Evolutionary conservation across 2,888 invertebrate genomes (phyloP), one percentile per base, ranked within the genome.

Genomic region (Drosophila rellima): DNA sequence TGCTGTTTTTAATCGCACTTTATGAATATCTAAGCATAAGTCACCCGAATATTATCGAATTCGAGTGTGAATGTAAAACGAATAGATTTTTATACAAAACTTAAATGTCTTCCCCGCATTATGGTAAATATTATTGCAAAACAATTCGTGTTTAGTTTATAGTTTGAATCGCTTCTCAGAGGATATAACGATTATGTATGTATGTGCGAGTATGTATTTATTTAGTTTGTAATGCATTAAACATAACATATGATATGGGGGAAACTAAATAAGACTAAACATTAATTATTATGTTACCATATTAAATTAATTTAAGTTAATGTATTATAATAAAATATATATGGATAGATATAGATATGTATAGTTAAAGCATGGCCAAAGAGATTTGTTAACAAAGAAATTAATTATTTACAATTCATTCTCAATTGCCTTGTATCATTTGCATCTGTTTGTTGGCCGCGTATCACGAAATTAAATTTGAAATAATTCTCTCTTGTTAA

Each of bases 231-330:
- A 47, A 55, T 39, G 39, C 37, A n/a, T n/a, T n/a, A n/a, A n/a
- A n/a, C n/a, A 15, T 45, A 45, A 56, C 50, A 65, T 33, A 71
- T 56, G 42, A 70, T 78, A 78, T 65, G 74, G 75, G 75, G 78
- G 78, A 76, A 75, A 73, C 55, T 78, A 59, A 78, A 78, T 76
- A 73, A 76, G 76, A 78, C 76, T 76, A 59, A 78, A 68, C 29
- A 61, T 61, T 57, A 65, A 68, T 70, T 37, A 70, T 57, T 74
- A 70, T 70, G 61, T 75, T 74, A 64, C 15, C 61, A 45, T 44
- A 65, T 70, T 61, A 11, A 44, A 40, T 56, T 57, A 48, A 64
- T 37, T 51, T 55, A 56, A 54, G 45, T 65, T 39, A 61, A 60
- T 54, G 51, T 56, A 61, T 57, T 67, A 61, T 29, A 55, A 35